Evolutionary conservation across 2,797 vertebrate species (phyloP), one percentile per base, ranked within the genome.

Genomic region (Enteromius thamalakanensis): DNA sequence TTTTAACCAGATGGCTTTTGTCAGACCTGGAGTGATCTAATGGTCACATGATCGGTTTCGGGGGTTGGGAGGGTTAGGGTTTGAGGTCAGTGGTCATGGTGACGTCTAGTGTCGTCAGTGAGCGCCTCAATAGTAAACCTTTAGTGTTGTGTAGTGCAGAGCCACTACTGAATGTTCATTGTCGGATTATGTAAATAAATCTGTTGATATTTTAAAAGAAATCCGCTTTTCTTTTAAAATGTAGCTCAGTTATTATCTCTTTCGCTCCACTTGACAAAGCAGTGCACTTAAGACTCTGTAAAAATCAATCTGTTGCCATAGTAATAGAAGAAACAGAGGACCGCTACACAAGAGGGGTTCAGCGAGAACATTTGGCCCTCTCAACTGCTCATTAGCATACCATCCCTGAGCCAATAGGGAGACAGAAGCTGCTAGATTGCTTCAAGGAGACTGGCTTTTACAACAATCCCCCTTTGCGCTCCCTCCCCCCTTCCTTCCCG

Each of bases 221-320:
- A 17, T 12, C 12, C 17, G 7, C n/a, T 15, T 55, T 68, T 53
- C 9, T 40, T 34, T 55, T 40, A 1, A 60, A 45, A 21, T 70
- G 10, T 45, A 71, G 32, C 60, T 71, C 55, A 49, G 10, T 64
- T 37, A 26, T 45, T 32, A 42, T 32, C 34, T 68, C 6, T 40
- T 9, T 77, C 45, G 21, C 4, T 83, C 68, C 86, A 79, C 88
- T 91, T 89, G 75, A 87, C 86, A 87, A 89, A 90, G 77, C 80
- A 26, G 79, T 86, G 87, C 86, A 87, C 88, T 86, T 89, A 84
- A 71, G 74, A 86, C 79, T 82, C 89, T 81, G 40, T 83, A 85
- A 80, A 93, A 91, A 93, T 92, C 90, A 91, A 90, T 91, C 84
- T 87, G 94, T 94, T 94, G 87, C 92, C 90, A 93, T 94, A 90